Base-by-base conservation (phyloP, 1,140 invertebrate species). In the Bradysia coprophila region DNA sequence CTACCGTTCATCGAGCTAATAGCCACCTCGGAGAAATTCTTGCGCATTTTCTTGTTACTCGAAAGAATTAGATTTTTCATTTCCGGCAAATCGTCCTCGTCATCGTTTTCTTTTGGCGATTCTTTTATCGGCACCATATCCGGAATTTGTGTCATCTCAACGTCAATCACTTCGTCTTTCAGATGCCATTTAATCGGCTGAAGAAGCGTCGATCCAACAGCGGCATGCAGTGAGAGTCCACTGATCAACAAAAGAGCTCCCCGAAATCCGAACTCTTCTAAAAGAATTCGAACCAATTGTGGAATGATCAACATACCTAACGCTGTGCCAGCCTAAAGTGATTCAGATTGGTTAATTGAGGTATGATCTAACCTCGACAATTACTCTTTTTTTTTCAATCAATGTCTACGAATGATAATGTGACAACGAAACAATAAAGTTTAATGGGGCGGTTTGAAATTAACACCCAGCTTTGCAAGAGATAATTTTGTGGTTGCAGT, bases 261-360 rank as follows among this genome's bases (percentile, higher is more conserved):
- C 39, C 68, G 55, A 52, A 78, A 78, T 36, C 66, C 68, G 45
- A 65, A 78, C 10, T 61, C 65, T 37, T 68, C 68, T 21, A 78
- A 56, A 16, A 78, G 53, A 0, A 76, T 48, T 31, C 69, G 62
- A 21, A 78, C 73, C 43, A 75, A 65, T 50, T 81, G 77, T 13
- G 80, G 80, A 69, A 83, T 76, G 6, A 80, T 58, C 67, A 83
- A 73, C 61, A 81, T 72, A 1, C 78, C 79, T 40, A 81, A 63
- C 2, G 76, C 77, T 1, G 78, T 81, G 0, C 80, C 80, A 4
- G 78, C 78, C n/a, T n/a, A n/a, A n/a, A n/a, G n/a, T n/a, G n/a
- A n/a, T n/a, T n/a, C n/a, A n/a, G n/a, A n/a, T n/a, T n/a, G n/a
- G n/a, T n/a, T n/a, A n/a, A n/a, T n/a, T n/a, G n/a, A n/a, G n/a